These are phyloP conservation scores for Hylaeus anthracinus DNA, from an alignment of 1,140 invertebrate species.

Conservation along the genomic window DNA sequence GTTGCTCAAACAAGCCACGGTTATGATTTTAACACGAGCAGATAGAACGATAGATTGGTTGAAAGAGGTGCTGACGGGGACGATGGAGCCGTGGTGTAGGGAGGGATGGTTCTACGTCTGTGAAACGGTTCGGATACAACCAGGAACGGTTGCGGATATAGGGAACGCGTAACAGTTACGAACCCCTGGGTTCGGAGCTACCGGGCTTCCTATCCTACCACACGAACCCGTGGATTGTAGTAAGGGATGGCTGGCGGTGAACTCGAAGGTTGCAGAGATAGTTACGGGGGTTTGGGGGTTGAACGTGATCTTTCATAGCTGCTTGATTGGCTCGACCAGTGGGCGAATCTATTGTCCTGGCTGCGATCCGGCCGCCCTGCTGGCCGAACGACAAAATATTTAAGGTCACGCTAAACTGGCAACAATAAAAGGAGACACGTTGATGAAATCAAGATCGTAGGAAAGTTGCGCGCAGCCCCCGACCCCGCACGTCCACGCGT, in stretches of 20 bases:
- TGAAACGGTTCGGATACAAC: constrained; percentile 56
- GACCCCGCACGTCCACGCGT: constrained; percentile 57
- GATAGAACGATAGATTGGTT: constrained; percentile 40
- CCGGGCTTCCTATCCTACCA: constrained; percentile 52
- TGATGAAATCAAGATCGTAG: constrained; percentile 79
- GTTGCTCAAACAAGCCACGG: constrained; percentile 23
- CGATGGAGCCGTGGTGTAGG: constrained; percentile 21
- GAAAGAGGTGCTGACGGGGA: constrained; percentile 56
- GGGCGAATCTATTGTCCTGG: constrained; percentile 71
- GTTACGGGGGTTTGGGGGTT: constrained; percentile 62
- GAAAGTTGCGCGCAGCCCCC: constrained; percentile 66
- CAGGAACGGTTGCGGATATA: constrained; percentile 54
- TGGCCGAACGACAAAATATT: constrained; percentile 75
- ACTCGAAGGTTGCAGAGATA: constrained; percentile 62
- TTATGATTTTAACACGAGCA: constrained; percentile 54
- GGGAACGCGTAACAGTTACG: constrained; percentile 69
- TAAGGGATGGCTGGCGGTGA: constrained; percentile 61
- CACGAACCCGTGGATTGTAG: constrained; percentile 39
- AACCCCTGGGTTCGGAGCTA: constrained; percentile 49
- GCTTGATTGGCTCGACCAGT: constrained; percentile 75
- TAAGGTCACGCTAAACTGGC: constrained; percentile 71
- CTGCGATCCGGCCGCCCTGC: neutral
- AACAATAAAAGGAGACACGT: constrained; percentile 79
- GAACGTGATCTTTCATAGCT: constrained; percentile 80
- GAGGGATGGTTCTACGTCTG: constrained; percentile 27